Evolutionary conservation across 2,113 vertebrate species (phyloP).

Genomic region (Todiramphus saurophagus): DNA sequence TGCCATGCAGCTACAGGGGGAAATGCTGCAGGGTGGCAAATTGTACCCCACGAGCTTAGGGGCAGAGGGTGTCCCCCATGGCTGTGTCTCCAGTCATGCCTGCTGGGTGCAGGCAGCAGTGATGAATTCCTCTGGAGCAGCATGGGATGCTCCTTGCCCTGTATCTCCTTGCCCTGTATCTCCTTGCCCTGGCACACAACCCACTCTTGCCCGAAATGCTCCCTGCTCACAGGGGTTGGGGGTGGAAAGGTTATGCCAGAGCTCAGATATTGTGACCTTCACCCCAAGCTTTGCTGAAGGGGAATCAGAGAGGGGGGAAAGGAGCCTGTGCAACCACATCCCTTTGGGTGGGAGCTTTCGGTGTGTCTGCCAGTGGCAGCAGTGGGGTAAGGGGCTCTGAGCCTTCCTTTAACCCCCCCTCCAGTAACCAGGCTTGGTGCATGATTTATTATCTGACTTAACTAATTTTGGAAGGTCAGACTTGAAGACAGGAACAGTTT

Average conservation of each 20-base stretch:
- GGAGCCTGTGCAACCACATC: fast-evolving
- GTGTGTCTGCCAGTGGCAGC: background rate
- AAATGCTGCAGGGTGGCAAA: fast-evolving
- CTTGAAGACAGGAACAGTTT: background rate
- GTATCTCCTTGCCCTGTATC: too few relatives aligned
- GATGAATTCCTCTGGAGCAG: background rate
- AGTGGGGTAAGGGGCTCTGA: background rate
- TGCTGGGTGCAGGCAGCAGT: background rate
- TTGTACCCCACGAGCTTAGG: fast-evolving
- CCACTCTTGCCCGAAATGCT: background rate
- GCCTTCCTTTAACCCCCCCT: background rate
- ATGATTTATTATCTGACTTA: background rate
- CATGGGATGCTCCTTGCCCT: background rate
- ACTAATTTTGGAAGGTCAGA: background rate
- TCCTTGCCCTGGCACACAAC: background rate
- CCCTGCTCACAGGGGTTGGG: fast-evolving
- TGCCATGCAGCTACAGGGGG: background rate
- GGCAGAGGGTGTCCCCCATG: background rate
- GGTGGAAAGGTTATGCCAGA: background rate
- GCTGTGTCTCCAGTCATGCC: background rate
- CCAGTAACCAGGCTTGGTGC: background rate
- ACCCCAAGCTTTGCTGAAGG: background rate
- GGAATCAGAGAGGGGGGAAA: background rate
- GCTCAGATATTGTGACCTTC: background rate
- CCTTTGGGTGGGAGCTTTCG: background rate